Evolutionary conservation across 2,113 vertebrate species (phyloP).

Genomic region (Muscicapa adusta): DNA sequence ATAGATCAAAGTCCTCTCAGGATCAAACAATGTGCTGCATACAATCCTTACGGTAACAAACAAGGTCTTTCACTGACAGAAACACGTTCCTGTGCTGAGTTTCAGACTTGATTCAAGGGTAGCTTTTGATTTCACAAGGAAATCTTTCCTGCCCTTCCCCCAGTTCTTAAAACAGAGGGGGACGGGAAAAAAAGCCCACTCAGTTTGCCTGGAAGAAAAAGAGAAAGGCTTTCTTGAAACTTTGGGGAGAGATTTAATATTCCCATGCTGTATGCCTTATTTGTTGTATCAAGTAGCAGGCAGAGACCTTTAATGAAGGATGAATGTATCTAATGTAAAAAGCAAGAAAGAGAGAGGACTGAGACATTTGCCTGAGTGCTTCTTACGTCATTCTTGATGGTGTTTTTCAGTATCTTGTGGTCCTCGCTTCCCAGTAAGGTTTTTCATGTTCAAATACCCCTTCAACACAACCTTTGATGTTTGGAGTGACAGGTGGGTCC

Average conservation of each 20-base stretch:
- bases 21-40: constrained; percentile 21
- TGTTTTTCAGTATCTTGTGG: neutral
- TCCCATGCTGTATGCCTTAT: neutral
- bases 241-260: neutral
- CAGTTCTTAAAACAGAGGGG: neutral
- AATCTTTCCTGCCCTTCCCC: neutral
- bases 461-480: neutral
- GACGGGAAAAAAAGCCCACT: neutral
- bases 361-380: neutral
- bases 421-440: neutral
- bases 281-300: neutral
- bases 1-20: constrained; percentile 58
- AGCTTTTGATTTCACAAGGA: constrained; percentile 46
- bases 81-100: neutral
- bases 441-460: neutral
- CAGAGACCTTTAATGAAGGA: neutral
- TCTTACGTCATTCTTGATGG: neutral
- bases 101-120: neutral
- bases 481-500: neutral
- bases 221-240: neutral
- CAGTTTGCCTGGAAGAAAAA: neutral
- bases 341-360: neutral
- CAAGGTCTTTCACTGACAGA: constrained; percentile 51
- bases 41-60: constrained; percentile 50
- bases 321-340: neutral